A percentile compares a stretch with the other conserved stretches of the same genome.
phyloP scores from a whole-genome alignment of 2,113 vertebrate species.

The Motacilla alba region DNA sequence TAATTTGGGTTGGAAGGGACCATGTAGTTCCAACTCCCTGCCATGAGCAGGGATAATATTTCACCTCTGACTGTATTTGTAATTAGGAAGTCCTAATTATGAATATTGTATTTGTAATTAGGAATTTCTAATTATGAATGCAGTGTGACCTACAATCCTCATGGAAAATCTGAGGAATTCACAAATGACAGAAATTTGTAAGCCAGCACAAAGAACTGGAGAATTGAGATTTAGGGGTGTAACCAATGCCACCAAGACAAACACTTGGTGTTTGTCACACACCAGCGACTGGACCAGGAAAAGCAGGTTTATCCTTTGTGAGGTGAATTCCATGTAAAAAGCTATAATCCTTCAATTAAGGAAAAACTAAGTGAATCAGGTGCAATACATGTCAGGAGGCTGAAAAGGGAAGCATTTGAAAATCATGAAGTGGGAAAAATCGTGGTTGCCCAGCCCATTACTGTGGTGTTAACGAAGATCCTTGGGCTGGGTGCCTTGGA shows the following conservation, averaged over 20 bases:
- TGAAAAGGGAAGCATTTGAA: neutral
- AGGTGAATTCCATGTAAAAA: neutral
- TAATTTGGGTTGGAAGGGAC: neutral
- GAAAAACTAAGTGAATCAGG: neutral
- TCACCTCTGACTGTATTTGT: neutral
- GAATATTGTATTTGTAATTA: neutral
- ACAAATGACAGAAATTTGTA: neutral
- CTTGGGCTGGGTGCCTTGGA: neutral
- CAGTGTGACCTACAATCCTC: too few species aligned
- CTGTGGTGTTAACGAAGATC: neutral
- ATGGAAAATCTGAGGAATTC: neutral
- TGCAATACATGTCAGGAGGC: neutral
- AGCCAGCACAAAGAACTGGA: neutral
- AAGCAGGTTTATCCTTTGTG: neutral
- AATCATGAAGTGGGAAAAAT: neutral
- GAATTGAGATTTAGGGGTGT: neutral
- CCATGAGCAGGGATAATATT: neutral
- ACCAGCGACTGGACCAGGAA: rapidly evolving
- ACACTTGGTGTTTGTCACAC: neutral
- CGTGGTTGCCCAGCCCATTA: rapidly evolving
- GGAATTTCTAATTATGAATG: neutral
- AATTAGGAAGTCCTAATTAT: neutral
- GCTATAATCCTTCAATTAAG: neutral
- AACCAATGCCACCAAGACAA: neutral
- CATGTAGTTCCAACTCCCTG: neutral